phyloP scores from a whole-genome alignment of 2,888 invertebrate genomes.

The Torymus aiolomorphi region DNA sequence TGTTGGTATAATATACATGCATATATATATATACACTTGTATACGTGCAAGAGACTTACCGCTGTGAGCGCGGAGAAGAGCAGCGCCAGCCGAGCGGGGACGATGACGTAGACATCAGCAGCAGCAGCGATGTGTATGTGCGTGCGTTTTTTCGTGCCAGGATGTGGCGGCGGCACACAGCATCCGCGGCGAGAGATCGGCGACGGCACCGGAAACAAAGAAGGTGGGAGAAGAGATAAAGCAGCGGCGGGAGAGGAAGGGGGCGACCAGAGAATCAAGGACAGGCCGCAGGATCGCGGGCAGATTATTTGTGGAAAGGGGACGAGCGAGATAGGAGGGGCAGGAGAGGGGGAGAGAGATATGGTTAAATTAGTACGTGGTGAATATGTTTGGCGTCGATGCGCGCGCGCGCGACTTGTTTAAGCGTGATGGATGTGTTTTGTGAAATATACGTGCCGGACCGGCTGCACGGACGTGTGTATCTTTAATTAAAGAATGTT shows the following conservation, averaged over 20 bases:
- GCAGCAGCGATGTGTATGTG: conserved; percentile 3
- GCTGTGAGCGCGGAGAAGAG: conserved; percentile 28
- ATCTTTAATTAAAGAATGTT: no score
- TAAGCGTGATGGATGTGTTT: conserved; percentile 4
- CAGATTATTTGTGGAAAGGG: conserved; percentile 34
- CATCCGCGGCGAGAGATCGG: conserved; percentile 29
- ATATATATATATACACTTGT: not conserved
- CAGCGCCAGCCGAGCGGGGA: not conserved
- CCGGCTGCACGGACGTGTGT: no score
- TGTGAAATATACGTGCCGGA: no score
- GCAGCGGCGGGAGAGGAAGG: not conserved
- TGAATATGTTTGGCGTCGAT: not conserved
- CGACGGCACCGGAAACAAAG: conserved; percentile 46
- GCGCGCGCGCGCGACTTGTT: not conserved
- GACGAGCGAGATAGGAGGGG: not conserved
- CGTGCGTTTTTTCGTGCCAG: conserved; percentile 11
- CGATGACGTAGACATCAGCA: not conserved
- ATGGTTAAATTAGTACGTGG: conserved; percentile 22
- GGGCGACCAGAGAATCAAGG: conserved; percentile 17
- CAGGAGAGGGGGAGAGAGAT: conserved; percentile 7
- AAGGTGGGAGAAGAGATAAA: conserved; percentile 11
- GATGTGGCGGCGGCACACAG: conserved; percentile 27
- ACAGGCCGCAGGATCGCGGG: conserved; percentile 31
- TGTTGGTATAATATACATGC: not conserved
- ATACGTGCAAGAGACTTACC: conserved; percentile 44